phyloP scores from a whole-genome alignment of 2,888 invertebrate species.

The Morpho deidamia region DNA sequence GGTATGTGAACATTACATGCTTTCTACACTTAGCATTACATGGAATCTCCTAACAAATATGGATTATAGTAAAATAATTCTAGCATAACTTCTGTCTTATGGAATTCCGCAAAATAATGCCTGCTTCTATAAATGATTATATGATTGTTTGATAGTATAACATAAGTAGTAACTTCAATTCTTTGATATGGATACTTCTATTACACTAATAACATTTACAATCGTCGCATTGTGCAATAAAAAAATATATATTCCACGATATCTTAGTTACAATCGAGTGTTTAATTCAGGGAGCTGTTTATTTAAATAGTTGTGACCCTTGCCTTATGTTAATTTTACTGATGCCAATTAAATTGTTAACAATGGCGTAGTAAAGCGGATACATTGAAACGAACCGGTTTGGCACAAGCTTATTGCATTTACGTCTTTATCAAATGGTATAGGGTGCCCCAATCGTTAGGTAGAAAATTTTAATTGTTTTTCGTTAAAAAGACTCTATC shows the following conservation, averaged over 20 bases:
- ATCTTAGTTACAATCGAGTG: slow-evolving; percentile 4
- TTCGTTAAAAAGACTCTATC: neutral
- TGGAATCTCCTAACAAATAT: too few relatives aligned
- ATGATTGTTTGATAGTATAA: too few relatives aligned
- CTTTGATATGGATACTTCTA: too few relatives aligned
- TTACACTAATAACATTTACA: too few relatives aligned
- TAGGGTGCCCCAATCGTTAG: slow-evolving; percentile 1
- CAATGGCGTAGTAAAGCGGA: slow-evolving; percentile 51
- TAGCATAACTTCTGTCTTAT: too few relatives aligned
- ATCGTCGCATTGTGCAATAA: too few relatives aligned
- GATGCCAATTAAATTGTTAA: slow-evolving; percentile 68
- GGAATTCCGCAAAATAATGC: too few relatives aligned
- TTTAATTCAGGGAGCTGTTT: slow-evolving; percentile 20
- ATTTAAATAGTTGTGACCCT: slow-evolving; percentile 33
- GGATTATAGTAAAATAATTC: too few relatives aligned
- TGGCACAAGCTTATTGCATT: slow-evolving; percentile 45
- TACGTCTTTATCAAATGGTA: slow-evolving; percentile 34
- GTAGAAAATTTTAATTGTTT: neutral
- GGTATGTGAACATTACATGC: too few relatives aligned
- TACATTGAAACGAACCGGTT: slow-evolving; percentile 61
- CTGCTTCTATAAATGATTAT: too few relatives aligned
- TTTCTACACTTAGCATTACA: too few relatives aligned
- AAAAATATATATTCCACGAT: neutral
- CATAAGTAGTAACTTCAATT: too few relatives aligned
- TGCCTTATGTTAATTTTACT: slow-evolving; percentile 47